phyloP scores from a whole-genome alignment of 64 coral and sea anemone genomes.

The Montipora sp. region DNA sequence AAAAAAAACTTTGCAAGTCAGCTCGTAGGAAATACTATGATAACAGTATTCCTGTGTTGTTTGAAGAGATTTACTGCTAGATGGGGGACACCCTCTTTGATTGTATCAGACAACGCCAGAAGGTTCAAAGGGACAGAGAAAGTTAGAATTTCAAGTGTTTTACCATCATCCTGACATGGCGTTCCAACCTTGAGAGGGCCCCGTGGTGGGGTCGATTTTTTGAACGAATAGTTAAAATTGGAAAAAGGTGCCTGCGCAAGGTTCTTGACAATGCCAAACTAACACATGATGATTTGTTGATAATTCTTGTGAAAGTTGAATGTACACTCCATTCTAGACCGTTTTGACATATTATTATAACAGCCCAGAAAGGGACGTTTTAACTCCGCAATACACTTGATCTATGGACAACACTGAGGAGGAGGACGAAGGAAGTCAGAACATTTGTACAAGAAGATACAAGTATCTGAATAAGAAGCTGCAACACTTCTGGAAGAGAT shows the following conservation, averaged over 20 bases:
- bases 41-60: no score
- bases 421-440: not conserved
- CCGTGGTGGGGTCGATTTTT: not conserved
- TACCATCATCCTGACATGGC: no score
- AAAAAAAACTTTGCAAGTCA: no score
- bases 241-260: not conserved
- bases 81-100: no score
- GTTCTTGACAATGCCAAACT: not conserved
- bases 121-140: no score
- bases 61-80: no score
- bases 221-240: not conserved
- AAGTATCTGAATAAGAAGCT: not conserved
- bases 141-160: no score
- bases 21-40: no score
- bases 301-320: not conserved
- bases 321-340: not conserved
- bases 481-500: conserved; percentile 32
- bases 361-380: not conserved
- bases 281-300: not conserved
- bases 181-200: not conserved
- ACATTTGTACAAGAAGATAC: not conserved
- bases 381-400: not conserved
- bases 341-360: not conserved
- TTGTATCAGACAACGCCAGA: no score
- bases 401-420: not conserved